Conservation (phyloP, 1,140 invertebrate genomes). For the Chrysomallon squamiferum region DNA sequence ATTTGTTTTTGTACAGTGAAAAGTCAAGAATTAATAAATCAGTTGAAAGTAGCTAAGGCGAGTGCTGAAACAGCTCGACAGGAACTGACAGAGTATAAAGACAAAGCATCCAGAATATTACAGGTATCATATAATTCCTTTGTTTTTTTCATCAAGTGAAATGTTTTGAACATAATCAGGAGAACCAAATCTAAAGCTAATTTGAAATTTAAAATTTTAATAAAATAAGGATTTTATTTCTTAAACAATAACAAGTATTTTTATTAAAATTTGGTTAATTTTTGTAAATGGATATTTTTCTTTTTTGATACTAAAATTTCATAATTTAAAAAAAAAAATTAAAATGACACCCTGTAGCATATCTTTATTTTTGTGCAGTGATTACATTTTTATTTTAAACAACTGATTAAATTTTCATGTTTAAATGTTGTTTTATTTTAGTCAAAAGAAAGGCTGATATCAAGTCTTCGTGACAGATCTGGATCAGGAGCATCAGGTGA, state of each 20-base stretch:
- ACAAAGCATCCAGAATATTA: constrained; percentile 75
- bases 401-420: too few relatives aligned
- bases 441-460: constrained; percentile 79
- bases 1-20: constrained; percentile 48
- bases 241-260: neutral
- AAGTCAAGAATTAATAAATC: constrained; percentile 41
- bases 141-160: neutral
- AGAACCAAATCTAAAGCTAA: neutral
- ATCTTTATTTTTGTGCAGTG: too few relatives aligned
- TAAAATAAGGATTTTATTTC: neutral
- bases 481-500: constrained; percentile 61
- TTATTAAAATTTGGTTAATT: too few relatives aligned
- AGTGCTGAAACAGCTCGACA: constrained; percentile 57
- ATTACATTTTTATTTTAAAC: too few relatives aligned
- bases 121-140: constrained; percentile 59
- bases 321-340: too few relatives aligned
- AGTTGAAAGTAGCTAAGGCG: constrained; percentile 54
- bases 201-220: too few relatives aligned
- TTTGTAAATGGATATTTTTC: too few relatives aligned
- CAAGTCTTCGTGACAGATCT: constrained; percentile 69
- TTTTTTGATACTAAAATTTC: too few relatives aligned
- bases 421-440: too few relatives aligned
- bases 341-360: too few relatives aligned
- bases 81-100: constrained; percentile 67
- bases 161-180: neutral